Base-by-base conservation (phyloP, 2,888 invertebrate species). In the Chaetogeoica ovagalla region DNA sequence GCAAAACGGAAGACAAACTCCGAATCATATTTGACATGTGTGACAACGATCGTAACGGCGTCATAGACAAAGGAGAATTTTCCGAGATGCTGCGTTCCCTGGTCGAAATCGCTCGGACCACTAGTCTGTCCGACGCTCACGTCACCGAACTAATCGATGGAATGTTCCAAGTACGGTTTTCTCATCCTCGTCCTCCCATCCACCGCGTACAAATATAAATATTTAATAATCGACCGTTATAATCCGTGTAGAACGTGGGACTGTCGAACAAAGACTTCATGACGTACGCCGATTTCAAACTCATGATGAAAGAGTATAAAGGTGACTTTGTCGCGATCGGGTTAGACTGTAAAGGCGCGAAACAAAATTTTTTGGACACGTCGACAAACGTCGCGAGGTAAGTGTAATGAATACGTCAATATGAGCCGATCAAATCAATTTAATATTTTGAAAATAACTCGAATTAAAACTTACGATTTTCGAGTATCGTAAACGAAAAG, bases 21-120 rank as follows among this genome's bases (percentile, higher is more conserved):
- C 89, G 96, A 8, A 96, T 97, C 55, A 95, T 98, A 83, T 97
- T 97, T 85, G 96, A 97, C 86, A 97, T 98, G 97, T 97, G 97
- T 85, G 97, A 97, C 85, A 94, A 96, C 84, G 95, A 97, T 85
- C 91, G 95, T 21, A 96, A 96, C 84, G 96, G 97, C 0, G 94
- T 95, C 0, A 97, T 97, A 81, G 96, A 97, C 85, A 96, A 97
- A 85, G 93, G 91, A 2, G 97, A 97, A 85, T 88, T 98, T 30
- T 95, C 94, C 37, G 96, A 96, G 86, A 96, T 98, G 94, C 88
- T 98, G 85, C 89, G 96, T 30, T 96, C 96, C 0, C 87, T 97
- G 48, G 96, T 97, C 0, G 96, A 96, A 87, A 96, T 97, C 81
- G 96, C 96, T 0, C 89, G 96, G 83, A 96, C 96, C 0, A 95